phyloP scores from a whole-genome alignment of 2,797 vertebrate species.

The Discoglossus pictus region DNA sequence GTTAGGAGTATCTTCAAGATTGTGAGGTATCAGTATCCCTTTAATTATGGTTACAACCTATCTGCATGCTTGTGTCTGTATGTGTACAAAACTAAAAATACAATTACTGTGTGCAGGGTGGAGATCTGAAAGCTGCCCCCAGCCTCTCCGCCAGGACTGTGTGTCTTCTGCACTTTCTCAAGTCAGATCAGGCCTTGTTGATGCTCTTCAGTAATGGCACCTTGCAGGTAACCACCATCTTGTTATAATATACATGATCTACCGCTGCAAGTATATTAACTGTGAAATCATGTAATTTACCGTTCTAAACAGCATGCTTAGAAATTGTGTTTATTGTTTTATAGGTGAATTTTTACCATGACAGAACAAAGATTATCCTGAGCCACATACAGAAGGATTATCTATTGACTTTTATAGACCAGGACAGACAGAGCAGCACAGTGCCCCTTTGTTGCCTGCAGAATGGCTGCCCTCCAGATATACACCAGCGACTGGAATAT shows the following conservation, averaged over 20 bases:
- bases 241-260: no score
- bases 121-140: constrained; percentile 76
- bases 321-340: constrained; percentile 10
- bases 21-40: no score
- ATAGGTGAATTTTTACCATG: constrained; percentile 96
- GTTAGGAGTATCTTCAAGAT: no score
- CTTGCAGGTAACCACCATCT: constrained; percentile 78
- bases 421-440: constrained; percentile 86
- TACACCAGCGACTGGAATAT: constrained; percentile 83
- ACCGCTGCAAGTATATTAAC: no score
- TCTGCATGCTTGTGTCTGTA: no score
- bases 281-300: no score
- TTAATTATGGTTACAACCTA: no score
- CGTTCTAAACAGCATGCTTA: no score
- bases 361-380: constrained; percentile 96
- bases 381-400: constrained; percentile 84
- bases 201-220: constrained; percentile 96
- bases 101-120: constrained; percentile 75
- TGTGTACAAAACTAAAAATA: constrained; percentile 1
- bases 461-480: constrained; percentile 85
- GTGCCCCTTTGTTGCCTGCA: constrained; percentile 86
- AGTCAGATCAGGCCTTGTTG: constrained; percentile 92
- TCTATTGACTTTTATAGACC: constrained; percentile 91
- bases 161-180: constrained; percentile 90
- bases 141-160: constrained; percentile 63